Evolutionary conservation across 2,888 invertebrate species (phyloP).

Genomic region (Rhagium mordax): DNA sequence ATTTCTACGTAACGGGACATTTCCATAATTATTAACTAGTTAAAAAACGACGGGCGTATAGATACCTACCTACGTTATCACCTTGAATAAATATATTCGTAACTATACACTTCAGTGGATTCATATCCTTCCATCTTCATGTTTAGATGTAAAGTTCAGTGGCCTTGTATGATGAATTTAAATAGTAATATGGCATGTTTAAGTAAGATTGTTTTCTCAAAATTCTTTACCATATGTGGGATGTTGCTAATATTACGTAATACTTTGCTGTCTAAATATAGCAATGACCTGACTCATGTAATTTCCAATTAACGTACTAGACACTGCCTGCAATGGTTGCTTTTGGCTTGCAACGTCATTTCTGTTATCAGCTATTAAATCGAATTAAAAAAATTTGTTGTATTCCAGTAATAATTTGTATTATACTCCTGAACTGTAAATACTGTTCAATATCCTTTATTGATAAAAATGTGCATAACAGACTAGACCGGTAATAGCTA

Average conservation of each 20-base stretch:
- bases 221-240: slow-evolving; percentile 48
- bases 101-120: neutral
- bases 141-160: slow-evolving; percentile 9
- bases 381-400: too few species aligned
- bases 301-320: slow-evolving; percentile 48
- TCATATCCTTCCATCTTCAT: neutral
- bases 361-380: too few species aligned
- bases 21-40: neutral
- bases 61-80: too few species aligned
- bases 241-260: slow-evolving; percentile 53
- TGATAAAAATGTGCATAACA: too few species aligned
- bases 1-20: neutral
- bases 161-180: slow-evolving; percentile 6
- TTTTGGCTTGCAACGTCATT: neutral
- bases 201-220: neutral
- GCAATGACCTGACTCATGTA: slow-evolving; percentile 58
- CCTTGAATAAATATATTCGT: neutral
- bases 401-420: too few species aligned
- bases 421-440: too few species aligned
- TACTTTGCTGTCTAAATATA: slow-evolving; percentile 60
- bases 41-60: too few species aligned
- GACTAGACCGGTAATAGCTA: too few species aligned
- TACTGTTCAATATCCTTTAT: too few species aligned
- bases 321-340: slow-evolving; percentile 25
- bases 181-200: neutral